A percentile compares a stretch with the other conserved stretches of the same genome.
phyloP scores from a whole-genome alignment of 2,113 vertebrate genomes.

The Seriola quinqueradiata region DNA sequence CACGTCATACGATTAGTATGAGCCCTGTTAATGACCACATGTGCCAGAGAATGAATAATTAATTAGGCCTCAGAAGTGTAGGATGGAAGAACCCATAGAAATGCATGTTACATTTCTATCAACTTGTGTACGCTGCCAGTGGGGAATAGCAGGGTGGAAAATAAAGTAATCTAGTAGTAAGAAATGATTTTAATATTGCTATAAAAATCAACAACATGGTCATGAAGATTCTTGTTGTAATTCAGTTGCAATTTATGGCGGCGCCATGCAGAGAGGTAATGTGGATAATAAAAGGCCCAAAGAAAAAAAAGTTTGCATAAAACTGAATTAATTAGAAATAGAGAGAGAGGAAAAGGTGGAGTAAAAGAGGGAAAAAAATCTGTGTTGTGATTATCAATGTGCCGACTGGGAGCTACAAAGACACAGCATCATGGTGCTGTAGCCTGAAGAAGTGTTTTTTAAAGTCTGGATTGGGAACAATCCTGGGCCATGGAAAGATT shows the following conservation, averaged over 20 bases:
- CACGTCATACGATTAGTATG: conserved; percentile 22
- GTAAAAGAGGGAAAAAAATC: conserved; percentile 6
- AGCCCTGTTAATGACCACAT: conserved; percentile 53
- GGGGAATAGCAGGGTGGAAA: conserved; percentile 8
- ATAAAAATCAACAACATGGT: conserved; percentile 38
- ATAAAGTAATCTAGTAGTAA: conserved; percentile 17
- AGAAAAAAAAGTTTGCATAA: conserved; percentile 43
- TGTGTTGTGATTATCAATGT: conserved; percentile 20
- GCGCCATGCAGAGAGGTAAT: conserved; percentile 35
- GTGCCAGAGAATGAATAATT: conserved; percentile 56
- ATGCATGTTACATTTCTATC: conserved; percentile 39
- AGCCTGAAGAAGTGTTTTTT: conserved; percentile 18
- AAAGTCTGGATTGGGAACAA: conserved; percentile 10
- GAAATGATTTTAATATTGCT: conserved; percentile 37
- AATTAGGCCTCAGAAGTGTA: conserved; percentile 40
- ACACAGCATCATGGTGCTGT: conserved; percentile 1
- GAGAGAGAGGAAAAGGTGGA: background rate
- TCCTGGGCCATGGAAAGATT: conserved; percentile 18
- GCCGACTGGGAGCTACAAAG: conserved; percentile 31
- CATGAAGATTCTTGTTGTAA: conserved; percentile 35
- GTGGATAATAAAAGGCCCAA: conserved; percentile 49
- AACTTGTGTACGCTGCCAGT: conserved; percentile 13
- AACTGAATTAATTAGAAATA: conserved; percentile 48
- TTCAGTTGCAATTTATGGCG: conserved; percentile 23
- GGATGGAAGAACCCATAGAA: conserved; percentile 4